A percentile compares a stretch with the other conserved stretches of the same genome.
These are phyloP conservation scores for Pristionchus entomophagus DNA, from an alignment of 2,888 invertebrate genomes.

Conservation along the genomic window DNA sequence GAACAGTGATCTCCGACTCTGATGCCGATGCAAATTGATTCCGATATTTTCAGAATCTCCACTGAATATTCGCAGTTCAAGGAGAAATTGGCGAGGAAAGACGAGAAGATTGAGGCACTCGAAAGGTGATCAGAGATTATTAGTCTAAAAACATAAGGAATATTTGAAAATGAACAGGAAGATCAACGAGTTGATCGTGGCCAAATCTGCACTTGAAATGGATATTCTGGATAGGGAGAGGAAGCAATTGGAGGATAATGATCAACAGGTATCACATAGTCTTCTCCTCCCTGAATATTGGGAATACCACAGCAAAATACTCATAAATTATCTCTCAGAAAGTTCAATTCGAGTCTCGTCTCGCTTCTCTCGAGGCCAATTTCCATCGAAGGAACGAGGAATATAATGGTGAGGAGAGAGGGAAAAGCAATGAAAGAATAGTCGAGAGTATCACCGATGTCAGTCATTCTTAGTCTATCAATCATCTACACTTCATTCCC, in stretches of 20 bases:
- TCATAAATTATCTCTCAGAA: not conserved
- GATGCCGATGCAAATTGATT: no score
- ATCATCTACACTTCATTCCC: not conserved
- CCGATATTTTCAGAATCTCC: not conserved
- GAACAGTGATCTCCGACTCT: no score
- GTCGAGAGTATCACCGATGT: no score
- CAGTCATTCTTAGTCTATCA: no score
- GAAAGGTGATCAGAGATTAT: conserved; percentile 26
- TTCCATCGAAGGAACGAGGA: conserved; percentile 37
- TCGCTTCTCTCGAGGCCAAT: conserved; percentile 24
- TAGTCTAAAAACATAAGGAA: not conserved
- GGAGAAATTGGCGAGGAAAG: conserved; percentile 31
- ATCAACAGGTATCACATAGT: not conserved
- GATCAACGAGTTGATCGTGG: conserved; percentile 35
- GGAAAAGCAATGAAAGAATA: not conserved
- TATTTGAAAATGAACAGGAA: conserved; percentile 17
- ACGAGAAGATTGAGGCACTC: conserved; percentile 11
- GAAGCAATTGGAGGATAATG: conserved; percentile 9
- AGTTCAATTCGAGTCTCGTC: not conserved
- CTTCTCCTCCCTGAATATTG: not conserved
- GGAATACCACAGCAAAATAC: not conserved
- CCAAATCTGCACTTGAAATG: conserved; percentile 41
- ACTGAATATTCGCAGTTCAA: conserved; percentile 13
- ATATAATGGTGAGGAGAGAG: conserved; percentile 15
- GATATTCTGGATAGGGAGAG: conserved; percentile 13